A percentile compares a stretch with the other conserved stretches of the same genome.
Evolutionary conservation across 2,113 vertebrate species (phyloP).

Genomic region (Oreocharis arfaki): DNA sequence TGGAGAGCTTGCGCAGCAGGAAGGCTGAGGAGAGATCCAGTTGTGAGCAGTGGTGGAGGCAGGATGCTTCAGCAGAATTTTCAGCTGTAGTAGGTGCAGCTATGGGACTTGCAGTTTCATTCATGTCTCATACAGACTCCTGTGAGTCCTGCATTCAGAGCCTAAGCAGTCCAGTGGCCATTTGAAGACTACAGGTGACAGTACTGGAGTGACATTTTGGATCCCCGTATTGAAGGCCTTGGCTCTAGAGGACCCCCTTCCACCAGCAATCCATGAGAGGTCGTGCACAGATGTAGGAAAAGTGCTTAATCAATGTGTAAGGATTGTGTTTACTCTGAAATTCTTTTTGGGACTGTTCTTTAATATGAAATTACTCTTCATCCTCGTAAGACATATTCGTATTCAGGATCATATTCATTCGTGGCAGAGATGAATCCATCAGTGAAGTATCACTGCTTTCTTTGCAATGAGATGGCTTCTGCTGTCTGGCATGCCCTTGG

Average conservation of each 20-base stretch:
- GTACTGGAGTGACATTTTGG: neutral
- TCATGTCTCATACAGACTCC: neutral
- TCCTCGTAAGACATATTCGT: neutral
- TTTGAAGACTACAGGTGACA: neutral
- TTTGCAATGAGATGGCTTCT: neutral
- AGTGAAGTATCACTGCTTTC: neutral
- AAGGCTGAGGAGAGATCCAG: neutral
- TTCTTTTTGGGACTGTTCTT: neutral
- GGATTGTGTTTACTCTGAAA: neutral
- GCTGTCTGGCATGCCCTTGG: neutral
- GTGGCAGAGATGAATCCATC: neutral
- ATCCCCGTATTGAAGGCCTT: neutral
- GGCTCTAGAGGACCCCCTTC: neutral
- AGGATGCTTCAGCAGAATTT: neutral
- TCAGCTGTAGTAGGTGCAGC: neutral
- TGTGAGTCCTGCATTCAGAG: neutral
- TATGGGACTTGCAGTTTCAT: neutral
- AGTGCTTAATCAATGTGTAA: neutral
- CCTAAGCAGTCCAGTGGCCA: neutral
- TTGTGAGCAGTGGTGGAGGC: neutral
- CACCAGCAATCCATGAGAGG: neutral
- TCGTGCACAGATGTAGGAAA: neutral
- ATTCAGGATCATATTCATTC: neutral
- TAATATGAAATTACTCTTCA: neutral
- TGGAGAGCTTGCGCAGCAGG: neutral